A percentile compares a stretch with the other conserved stretches of the same genome.
These are phyloP conservation scores for Cynocephalus volans DNA, from an alignment of 2,113 vertebrate genomes.

Conservation along the genomic window DNA sequence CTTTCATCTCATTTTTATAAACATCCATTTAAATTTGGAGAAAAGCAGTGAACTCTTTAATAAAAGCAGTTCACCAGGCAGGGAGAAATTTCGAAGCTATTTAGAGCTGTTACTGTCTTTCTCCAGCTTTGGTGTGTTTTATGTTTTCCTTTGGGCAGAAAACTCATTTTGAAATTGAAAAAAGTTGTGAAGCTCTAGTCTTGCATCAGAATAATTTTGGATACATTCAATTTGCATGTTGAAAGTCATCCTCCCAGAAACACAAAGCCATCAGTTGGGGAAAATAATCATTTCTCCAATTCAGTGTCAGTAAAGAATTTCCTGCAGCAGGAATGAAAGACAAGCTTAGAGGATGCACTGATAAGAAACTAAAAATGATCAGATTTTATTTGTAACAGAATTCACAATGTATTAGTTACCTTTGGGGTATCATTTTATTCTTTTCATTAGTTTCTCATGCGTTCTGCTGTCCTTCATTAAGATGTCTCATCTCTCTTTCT, in stretches of 20 bases:
- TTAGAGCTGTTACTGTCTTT: conserved; percentile 6
- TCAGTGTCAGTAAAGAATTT: conserved; percentile 61
- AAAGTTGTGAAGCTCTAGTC: conserved; percentile 55
- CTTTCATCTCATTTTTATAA: conserved; percentile 61
- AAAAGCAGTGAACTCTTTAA: conserved; percentile 65
- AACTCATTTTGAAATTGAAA: conserved; percentile 67
- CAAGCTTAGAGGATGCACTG: conserved; percentile 49
- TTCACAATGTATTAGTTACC: conserved; percentile 10
- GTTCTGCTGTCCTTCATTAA: conserved; percentile 76
- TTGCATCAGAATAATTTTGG: conserved; percentile 74
- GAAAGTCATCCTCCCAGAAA: conserved; percentile 76
- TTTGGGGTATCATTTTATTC: neutral
- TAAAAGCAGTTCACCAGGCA: conserved; percentile 65
- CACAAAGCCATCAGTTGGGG: conserved; percentile 69
- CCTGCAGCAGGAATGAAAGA: conserved; percentile 51
- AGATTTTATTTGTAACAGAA: conserved; percentile 76
- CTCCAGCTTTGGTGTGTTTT: conserved; percentile 36
- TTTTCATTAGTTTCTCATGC: conserved; percentile 50
- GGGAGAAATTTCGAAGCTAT: conserved; percentile 63
- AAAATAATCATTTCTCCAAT: conserved; percentile 66
- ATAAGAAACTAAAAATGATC: conserved; percentile 71
- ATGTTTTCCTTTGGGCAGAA: conserved; percentile 76
- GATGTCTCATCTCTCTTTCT: conserved; percentile 58
- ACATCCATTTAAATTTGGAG: conserved; percentile 14
- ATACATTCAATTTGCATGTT: conserved; percentile 68